Evolutionary conservation across 1,140 invertebrate species (phyloP).

Genomic region (Aphis gossypii): DNA sequence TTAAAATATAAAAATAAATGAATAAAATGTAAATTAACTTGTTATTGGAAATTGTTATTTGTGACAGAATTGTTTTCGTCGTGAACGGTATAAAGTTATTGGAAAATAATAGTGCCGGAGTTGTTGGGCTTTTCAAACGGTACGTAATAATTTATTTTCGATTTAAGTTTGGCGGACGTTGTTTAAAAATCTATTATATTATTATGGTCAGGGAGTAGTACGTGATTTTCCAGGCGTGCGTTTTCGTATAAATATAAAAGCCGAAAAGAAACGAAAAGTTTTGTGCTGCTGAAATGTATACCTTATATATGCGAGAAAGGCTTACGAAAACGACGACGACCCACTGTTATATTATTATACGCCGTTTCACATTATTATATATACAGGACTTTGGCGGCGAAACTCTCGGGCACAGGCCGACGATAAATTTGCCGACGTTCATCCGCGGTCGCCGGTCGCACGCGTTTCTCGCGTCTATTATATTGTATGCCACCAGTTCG

Average conservation of each 20-base stretch:
- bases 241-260: not conserved
- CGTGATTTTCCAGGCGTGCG: not conserved
- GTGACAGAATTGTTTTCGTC: not conserved
- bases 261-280: conserved; percentile 20
- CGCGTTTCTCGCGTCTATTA: conserved; percentile 10
- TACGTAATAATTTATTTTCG: conserved; percentile 31
- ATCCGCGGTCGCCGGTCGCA: conserved; percentile 26
- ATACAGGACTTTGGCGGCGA: not conserved
- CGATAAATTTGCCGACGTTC: conserved; percentile 48
- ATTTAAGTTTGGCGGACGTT: not conserved
- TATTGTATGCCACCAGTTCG: not conserved
- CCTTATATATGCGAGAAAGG: conserved; percentile 24
- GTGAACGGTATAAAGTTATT: not conserved
- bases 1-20: not conserved
- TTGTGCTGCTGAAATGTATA: not conserved
- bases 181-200: conserved; percentile 17
- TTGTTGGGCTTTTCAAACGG: not conserved
- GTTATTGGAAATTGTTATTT: not conserved
- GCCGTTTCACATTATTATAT: not conserved
- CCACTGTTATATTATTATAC: not conserved
- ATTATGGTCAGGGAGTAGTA: not conserved
- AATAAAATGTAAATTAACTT: not conserved
- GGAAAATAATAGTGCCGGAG: not conserved
- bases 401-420: not conserved
- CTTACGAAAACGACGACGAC: not conserved